Percentiles rank a stretch among this genome's conserved stretches.
phyloP scores from a whole-genome alignment of 2,888 invertebrate species.

The Ctenicera cuprea region DNA sequence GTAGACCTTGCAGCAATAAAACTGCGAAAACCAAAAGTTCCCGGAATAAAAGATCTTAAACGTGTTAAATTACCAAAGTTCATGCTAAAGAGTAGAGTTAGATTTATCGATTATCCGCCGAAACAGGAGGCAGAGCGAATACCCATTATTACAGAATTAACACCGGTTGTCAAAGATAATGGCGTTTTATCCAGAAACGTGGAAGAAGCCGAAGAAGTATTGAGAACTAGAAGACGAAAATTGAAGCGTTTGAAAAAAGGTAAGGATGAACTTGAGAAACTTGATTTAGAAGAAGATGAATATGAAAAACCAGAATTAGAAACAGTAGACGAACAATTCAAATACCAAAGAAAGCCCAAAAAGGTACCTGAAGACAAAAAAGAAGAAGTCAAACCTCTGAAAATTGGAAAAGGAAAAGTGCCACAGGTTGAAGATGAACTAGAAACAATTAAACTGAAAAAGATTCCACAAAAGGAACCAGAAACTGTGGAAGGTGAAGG shows the following conservation, averaged over 20 bases:
- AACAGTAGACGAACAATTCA: conserved; percentile 69
- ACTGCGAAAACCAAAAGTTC: conserved; percentile 69
- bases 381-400: conserved; percentile 68
- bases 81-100: conserved; percentile 72
- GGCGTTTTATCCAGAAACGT: conserved; percentile 74
- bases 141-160: conserved; percentile 68
- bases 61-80: conserved; percentile 71
- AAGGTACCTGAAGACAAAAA: conserved; percentile 54
- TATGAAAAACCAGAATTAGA: conserved; percentile 69
- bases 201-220: conserved; percentile 72
- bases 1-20: conserved; percentile 79
- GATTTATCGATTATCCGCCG: conserved; percentile 72
- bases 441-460: conserved; percentile 68
- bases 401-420: conserved; percentile 72
- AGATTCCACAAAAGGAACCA: conserved; percentile 68
- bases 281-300: conserved; percentile 70
- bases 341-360: conserved; percentile 62
- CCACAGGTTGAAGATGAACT: conserved; percentile 65
- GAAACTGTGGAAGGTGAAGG: conserved; percentile 60
- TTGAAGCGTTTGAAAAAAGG: conserved; percentile 70
- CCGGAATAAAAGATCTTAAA: conserved; percentile 67
- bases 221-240: conserved; percentile 70
- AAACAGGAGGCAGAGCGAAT: conserved; percentile 64
- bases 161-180: conserved; percentile 71
- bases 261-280: conserved; percentile 70